Evolutionary conservation across 2,888 invertebrate species (phyloP).

Genomic region (Bibio marci): DNA sequence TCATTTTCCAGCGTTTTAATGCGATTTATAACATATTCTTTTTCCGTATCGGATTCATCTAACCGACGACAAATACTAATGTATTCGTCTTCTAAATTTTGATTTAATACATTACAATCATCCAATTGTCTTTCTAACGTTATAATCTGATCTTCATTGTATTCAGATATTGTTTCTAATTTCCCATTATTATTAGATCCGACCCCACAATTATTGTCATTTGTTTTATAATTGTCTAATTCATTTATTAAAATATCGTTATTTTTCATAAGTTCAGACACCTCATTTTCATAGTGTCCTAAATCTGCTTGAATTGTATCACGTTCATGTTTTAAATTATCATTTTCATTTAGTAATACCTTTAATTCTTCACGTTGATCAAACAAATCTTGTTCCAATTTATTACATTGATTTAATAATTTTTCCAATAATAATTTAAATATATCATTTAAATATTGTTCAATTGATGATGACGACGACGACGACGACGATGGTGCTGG

Average conservation of each 20-base stretch:
- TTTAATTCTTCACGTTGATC: too few relatives aligned
- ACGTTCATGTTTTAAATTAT: constrained; percentile 39
- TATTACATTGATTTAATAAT: too few relatives aligned
- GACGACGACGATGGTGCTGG: too few relatives aligned
- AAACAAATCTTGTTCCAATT: too few relatives aligned
- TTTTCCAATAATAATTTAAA: too few relatives aligned
- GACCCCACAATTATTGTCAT: not conserved
- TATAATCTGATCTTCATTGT: constrained; percentile 49
- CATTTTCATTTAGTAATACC: constrained; percentile 22
- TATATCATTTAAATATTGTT: too few relatives aligned
- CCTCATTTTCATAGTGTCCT: constrained; percentile 37
- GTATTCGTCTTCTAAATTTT: constrained; percentile 41
- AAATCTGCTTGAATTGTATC: constrained; percentile 28
- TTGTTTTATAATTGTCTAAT: constrained; percentile 39
- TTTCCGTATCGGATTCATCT: constrained; percentile 22
- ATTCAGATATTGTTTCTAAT: constrained; percentile 52
- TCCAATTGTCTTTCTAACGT: constrained; percentile 49
- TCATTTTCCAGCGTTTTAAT: constrained; percentile 19
- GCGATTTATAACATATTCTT: constrained; percentile 14
- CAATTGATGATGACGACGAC: too few relatives aligned
- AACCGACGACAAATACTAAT: constrained; percentile 37
- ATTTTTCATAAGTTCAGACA: constrained; percentile 50
- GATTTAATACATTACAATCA: constrained; percentile 37
- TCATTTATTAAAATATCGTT: constrained; percentile 51
- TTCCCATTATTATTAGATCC: too few relatives aligned